Evolutionary conservation across 2,797 vertebrate species (phyloP).

Genomic region (Aldrovandia affinis): DNA sequence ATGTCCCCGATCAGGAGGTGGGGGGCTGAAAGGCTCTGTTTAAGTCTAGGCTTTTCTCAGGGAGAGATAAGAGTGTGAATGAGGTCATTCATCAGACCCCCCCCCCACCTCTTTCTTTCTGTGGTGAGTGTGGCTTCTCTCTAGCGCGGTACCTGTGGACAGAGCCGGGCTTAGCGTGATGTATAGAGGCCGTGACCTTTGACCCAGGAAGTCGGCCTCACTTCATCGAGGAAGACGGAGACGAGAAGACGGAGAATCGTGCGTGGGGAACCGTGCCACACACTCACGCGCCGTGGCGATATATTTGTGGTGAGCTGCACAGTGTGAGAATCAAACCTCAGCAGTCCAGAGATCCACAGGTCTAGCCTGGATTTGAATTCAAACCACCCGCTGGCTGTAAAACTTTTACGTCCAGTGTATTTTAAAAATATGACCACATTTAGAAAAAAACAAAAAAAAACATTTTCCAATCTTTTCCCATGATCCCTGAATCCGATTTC

Average conservation of each 20-base stretch:
- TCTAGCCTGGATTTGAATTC: background rate
- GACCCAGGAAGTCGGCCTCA: slow-evolving; percentile 45
- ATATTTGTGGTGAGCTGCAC: background rate
- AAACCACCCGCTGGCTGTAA: background rate
- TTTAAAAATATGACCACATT: background rate
- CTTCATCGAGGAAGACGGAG: slow-evolving; percentile 13
- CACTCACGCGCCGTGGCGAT: background rate
- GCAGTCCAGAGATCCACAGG: background rate
- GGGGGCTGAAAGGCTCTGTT: background rate
- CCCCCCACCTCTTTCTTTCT: background rate
- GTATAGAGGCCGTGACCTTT: slow-evolving; percentile 39
- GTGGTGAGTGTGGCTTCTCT: background rate
- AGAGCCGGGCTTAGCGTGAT: slow-evolving; percentile 5
- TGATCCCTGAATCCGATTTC: background rate
- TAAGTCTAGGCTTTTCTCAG: background rate
- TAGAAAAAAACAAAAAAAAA: no score
- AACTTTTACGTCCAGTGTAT: background rate
- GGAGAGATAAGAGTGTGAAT: background rate
- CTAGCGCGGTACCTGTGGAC: background rate
- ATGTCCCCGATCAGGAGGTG: background rate
- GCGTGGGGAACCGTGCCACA: background rate
- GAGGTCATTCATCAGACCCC: background rate
- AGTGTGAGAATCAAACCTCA: background rate
- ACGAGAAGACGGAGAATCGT: background rate
- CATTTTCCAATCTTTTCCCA: background rate